Evolutionary conservation across 2,888 invertebrate genomes (phyloP).

Genomic region (Minunthozetes semirufus): DNA sequence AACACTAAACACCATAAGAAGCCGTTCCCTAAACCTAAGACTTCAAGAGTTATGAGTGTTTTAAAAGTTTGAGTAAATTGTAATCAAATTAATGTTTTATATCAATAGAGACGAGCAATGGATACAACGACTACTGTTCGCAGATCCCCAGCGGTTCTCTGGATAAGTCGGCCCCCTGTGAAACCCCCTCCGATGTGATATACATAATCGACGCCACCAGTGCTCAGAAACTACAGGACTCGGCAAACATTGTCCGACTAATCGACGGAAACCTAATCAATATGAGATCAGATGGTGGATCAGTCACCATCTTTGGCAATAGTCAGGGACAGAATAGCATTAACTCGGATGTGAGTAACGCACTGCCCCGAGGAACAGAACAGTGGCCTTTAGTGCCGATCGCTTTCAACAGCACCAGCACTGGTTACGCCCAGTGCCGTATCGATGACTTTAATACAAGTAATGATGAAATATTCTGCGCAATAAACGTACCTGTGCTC

Average conservation of each 20-base stretch:
- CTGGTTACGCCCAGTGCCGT: constrained; percentile 1
- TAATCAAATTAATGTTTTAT: background rate
- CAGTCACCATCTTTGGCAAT: constrained; percentile 31
- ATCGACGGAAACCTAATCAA: constrained; percentile 25
- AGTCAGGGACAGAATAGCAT: background rate
- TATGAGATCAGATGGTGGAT: constrained; percentile 16
- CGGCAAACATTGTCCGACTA: constrained; percentile 19
- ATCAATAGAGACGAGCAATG: background rate
- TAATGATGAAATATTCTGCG: background rate
- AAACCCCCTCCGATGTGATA: constrained; percentile 40
- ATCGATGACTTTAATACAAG: constrained; percentile 21
- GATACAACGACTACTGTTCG: background rate
- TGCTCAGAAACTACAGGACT: constrained; percentile 25
- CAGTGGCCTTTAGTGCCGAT: constrained; percentile 22
- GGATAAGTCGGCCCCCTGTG: constrained; percentile 31
- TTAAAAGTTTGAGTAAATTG: background rate
- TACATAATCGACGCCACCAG: constrained; percentile 38
- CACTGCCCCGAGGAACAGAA: constrained; percentile 20
- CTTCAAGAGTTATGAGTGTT: too few relatives aligned
- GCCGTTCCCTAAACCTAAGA: too few relatives aligned
- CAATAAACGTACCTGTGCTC: background rate
- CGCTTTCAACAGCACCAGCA: constrained; percentile 26
- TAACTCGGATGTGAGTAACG: background rate
- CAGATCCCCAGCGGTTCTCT: constrained; percentile 1
- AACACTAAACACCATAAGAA: too few relatives aligned